Evolutionary conservation across 2,888 invertebrate species (phyloP).

Genomic region (Campoplex capitator): DNA sequence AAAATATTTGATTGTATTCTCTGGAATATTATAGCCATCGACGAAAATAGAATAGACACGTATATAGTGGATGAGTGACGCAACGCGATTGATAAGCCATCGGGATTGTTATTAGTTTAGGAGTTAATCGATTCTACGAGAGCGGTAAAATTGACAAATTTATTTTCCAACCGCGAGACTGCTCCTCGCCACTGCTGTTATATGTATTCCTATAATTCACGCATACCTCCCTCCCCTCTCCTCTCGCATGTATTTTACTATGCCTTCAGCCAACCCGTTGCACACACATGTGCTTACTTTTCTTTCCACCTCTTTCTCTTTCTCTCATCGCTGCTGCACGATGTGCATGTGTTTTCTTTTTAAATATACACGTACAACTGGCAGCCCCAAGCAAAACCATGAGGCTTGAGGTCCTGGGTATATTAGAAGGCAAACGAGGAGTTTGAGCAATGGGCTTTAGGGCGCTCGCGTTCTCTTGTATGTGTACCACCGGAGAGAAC

Average conservation of each 20-base stretch:
- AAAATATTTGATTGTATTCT: not conserved
- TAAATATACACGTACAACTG: constrained; percentile 22
- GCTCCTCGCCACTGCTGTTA: not conserved
- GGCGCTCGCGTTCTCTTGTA: constrained; percentile 39
- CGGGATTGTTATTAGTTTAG: constrained; percentile 50
- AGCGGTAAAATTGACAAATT: constrained; percentile 60
- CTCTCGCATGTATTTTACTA: not conserved
- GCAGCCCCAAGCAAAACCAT: constrained; percentile 36
- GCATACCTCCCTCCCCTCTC: not conserved
- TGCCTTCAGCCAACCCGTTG: constrained; percentile 34
- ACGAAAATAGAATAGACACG: not conserved
- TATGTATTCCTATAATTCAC: constrained; percentile 59
- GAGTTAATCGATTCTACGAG: constrained; percentile 55
- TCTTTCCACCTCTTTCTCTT: not conserved
- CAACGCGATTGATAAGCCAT: constrained; percentile 52
- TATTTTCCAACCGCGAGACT: constrained; percentile 53
- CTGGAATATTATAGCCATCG: not conserved
- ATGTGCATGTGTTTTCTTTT: constrained; percentile 42
- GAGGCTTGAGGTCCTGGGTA: constrained; percentile 38
- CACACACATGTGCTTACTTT: constrained; percentile 25
- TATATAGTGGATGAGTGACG: constrained; percentile 6
- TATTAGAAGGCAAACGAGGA: constrained; percentile 66
- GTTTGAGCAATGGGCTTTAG: constrained; percentile 66
- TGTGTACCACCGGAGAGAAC: not conserved
- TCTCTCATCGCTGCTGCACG: constrained; percentile 5